Evolutionary conservation across 2,888 invertebrate species (phyloP).

Genomic region (Prosapia bicincta): DNA sequence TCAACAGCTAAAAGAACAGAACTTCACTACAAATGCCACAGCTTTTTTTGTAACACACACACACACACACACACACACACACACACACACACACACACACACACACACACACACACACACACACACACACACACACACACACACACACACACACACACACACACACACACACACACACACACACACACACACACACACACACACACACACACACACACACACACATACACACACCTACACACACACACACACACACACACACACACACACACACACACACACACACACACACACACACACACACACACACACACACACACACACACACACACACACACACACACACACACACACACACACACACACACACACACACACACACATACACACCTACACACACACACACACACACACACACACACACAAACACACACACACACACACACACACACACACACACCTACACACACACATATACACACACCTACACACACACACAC

Average conservation of each 20-base stretch:
- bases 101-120: slow-evolving; percentile 10
- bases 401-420: no score
- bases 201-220: slow-evolving; percentile 13
- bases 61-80: no score
- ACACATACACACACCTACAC: not conserved
- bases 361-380: no score
- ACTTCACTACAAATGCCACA: no score
- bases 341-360: not conserved
- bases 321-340: slow-evolving; percentile 14
- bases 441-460: no score
- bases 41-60: no score
- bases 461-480: no score
- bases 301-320: slow-evolving; percentile 15
- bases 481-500: no score
- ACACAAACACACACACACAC: no score
- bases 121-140: slow-evolving; percentile 8
- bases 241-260: slow-evolving; percentile 4
- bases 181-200: slow-evolving; percentile 15
- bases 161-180: slow-evolving; percentile 15
- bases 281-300: slow-evolving; percentile 4
- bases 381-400: no score
- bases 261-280: slow-evolving; percentile 6
- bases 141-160: slow-evolving; percentile 15
- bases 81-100: no score
- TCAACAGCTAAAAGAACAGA: no score